These are phyloP conservation scores for Diadema setosum DNA, from an alignment of 35 echinoderm and acorn worm genomes.

Conservation along the genomic window DNA sequence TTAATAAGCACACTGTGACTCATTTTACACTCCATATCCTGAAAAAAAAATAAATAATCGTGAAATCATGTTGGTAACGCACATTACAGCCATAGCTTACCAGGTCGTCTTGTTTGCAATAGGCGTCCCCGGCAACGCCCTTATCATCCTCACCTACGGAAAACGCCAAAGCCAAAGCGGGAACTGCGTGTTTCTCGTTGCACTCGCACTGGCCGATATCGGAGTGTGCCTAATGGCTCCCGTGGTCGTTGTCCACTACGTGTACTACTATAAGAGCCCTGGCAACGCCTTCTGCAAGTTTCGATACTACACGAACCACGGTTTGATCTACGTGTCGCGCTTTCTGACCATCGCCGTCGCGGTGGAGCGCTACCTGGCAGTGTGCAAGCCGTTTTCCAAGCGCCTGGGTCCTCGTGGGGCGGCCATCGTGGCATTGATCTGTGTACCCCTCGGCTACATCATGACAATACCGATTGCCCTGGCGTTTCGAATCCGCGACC, in stretches of 20 bases:
- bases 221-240: background rate
- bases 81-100: background rate
- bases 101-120: background rate
- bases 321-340: background rate
- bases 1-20: too few species aligned
- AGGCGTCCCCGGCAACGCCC: background rate
- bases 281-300: background rate
- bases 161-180: background rate
- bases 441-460: background rate
- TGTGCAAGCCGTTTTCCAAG: background rate
- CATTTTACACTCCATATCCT: too few species aligned
- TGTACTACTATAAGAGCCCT: background rate
- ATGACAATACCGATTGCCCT: background rate
- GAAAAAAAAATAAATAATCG: too few species aligned
- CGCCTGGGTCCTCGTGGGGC: background rate
- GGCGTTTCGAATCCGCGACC: background rate
- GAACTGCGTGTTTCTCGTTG: background rate
- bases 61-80: too few species aligned
- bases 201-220: background rate
- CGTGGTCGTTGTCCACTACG: background rate
- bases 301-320: slow-evolving; percentile 10
- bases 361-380: background rate
- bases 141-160: background rate
- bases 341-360: background rate
- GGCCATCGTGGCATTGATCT: background rate